These are phyloP conservation scores for Lottia gigantea DNA, from an alignment of 2,888 invertebrate genomes.

Conservation along the genomic window DNA sequence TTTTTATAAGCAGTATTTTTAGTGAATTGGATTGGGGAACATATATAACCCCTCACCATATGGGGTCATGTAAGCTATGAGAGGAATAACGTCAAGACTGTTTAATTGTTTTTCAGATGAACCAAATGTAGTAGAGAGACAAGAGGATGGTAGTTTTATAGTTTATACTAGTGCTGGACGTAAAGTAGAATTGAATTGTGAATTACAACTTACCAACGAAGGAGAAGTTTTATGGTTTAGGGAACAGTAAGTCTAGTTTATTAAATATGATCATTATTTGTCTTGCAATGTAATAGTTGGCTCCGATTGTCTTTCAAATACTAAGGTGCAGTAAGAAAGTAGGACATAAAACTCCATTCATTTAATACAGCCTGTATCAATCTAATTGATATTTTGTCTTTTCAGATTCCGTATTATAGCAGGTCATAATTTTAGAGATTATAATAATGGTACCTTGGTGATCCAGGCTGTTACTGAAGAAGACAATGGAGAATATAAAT, in stretches of 20 bases:
- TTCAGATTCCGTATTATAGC: slow-evolving; percentile 40
- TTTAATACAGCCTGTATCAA: too few species aligned
- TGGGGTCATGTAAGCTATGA: too few species aligned
- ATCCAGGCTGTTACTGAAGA: slow-evolving; percentile 90
- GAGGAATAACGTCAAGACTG: too few species aligned
- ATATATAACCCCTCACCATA: not conserved
- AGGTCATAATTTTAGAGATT: slow-evolving; percentile 34
- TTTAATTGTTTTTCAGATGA: slow-evolving; percentile 15
- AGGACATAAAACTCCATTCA: too few species aligned
- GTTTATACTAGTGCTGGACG: slow-evolving; percentile 44
- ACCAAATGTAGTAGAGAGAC: slow-evolving; percentile 22
- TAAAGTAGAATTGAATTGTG: slow-evolving; percentile 49
- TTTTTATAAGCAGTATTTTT: too few species aligned
- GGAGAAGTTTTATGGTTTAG: slow-evolving; percentile 86
- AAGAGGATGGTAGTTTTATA: slow-evolving; percentile 26
- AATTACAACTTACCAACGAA: slow-evolving; percentile 40
- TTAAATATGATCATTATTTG: too few species aligned
- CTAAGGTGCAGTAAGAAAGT: too few species aligned
- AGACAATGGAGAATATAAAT: slow-evolving; percentile 80
- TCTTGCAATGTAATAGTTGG: too few species aligned
- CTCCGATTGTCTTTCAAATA: too few species aligned
- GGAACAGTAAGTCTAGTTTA: slow-evolving; percentile 71
- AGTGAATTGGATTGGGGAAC: not conserved
- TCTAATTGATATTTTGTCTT: not conserved
- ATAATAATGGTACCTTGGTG: slow-evolving; percentile 90